Evolutionary conservation across 2,888 invertebrate genomes (phyloP), one percentile per base, ranked within the genome.

Genomic region (Encarsia formosa): DNA sequence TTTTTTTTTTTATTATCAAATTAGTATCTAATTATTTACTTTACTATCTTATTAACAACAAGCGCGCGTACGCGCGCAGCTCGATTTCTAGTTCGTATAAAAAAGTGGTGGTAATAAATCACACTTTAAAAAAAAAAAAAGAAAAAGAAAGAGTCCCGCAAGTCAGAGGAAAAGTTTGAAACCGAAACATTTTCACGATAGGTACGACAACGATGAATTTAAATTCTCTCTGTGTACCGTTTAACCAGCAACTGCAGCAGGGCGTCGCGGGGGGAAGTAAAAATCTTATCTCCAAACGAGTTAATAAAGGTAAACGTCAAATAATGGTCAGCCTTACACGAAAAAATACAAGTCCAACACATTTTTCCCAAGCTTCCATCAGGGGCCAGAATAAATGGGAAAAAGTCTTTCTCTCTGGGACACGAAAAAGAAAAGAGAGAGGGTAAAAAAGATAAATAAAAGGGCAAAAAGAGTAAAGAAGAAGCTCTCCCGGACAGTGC

Each of bases 271-370:
- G 15, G 32, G 32, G 29, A n/a, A 32, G 46, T 16, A 52, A 49
- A 45, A 52, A 45, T 55, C 52, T 55, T 55, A 55, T 55, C 55
- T 55, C 20, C 37, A 41, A 45, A 35, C 48, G 52, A 52, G 55
- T 55, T 55, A 52, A 52, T 55, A 55, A 55, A 52, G 45, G 37
- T 52, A 52, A 55, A 55, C 45, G 52, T 52, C 52, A 55, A 55
- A 51, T 55, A 54, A 49, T 49, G 53, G 41, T 45, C 50, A 48
- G 19, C 43, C 44, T 45, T 42, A 32, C 34, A 37, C n/a, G n/a
- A n/a, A n/a, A n/a, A n/a, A n/a, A n/a, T n/a, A n/a, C n/a, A n/a
- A n/a, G n/a, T n/a, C n/a, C n/a, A n/a, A n/a, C n/a, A n/a, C 26
- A 26, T 24, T 45, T 49, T 55, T 55, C 6, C 26, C 41, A 34